These are phyloP conservation scores for Chaetodon auriga DNA, from an alignment of 2,113 vertebrate species.

Conservation along the genomic window DNA sequence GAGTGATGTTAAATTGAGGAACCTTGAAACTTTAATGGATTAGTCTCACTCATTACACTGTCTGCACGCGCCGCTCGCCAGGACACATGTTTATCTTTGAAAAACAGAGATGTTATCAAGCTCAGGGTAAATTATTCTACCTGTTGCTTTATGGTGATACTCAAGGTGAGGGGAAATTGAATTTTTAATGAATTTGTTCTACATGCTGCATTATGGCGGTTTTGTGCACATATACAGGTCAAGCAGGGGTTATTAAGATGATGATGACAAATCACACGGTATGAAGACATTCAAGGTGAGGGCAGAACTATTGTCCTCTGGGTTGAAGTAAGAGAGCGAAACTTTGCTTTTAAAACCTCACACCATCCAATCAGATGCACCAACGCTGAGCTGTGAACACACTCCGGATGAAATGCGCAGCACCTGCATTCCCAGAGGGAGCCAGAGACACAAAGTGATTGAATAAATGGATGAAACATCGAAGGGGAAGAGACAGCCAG, in stretches of 20 bases:
- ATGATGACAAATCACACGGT: constrained; percentile 21
- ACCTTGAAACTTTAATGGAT: constrained; percentile 36
- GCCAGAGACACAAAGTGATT: background rate
- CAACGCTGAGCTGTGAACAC: background rate
- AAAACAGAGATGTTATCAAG: constrained; percentile 41
- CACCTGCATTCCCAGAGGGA: constrained; percentile 1
- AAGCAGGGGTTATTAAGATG: background rate
- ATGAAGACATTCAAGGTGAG: constrained; percentile 36
- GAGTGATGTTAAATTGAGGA: constrained; percentile 16
- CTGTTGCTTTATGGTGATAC: constrained; percentile 43
- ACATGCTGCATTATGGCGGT: constrained; percentile 21
- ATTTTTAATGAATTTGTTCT: constrained; percentile 57
- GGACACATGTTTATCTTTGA: constrained; percentile 57
- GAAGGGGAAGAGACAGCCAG: background rate
- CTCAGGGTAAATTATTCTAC: constrained; percentile 36
- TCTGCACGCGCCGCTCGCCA: constrained; percentile 28
- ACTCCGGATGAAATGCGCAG: background rate
- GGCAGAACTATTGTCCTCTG: background rate
- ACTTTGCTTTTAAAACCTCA: constrained; percentile 38
- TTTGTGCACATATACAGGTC: constrained; percentile 23
- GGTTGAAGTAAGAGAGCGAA: background rate
- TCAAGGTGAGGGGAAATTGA: constrained; percentile 67
- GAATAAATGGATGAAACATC: constrained; percentile 27
- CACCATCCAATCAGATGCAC: background rate
- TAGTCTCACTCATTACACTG: constrained; percentile 36